Evolutionary conservation across 2,888 invertebrate species (phyloP), one percentile per base, ranked within the genome.

Genomic region (Drosophila barbarae): DNA sequence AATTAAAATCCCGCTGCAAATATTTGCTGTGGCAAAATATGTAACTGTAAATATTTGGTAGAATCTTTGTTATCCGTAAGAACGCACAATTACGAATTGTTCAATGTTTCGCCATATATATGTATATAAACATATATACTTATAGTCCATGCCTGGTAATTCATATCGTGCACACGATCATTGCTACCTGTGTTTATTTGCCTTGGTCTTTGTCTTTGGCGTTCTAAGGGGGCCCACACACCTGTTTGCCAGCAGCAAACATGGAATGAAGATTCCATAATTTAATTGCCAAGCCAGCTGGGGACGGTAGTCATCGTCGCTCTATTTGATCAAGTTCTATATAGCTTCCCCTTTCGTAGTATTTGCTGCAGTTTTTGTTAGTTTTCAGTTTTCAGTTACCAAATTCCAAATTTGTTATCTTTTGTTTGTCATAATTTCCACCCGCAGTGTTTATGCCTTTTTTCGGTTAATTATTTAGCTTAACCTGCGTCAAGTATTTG

Each of bases 41-140:
- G 68, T 68, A 80, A 72, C 66, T 54, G 69, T 46, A 81, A 84
- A 80, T 84, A 85, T 80, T 85, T 85, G 71, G 5, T 2, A 9
- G 44, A 39, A 52, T 71, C 42, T 4, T 41, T 41, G 53, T 61
- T 69, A 47, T 47, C 49, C 26, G 30, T n/a, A 38, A 71, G 65
- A 58, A 84, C 79, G 81, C 85, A 79, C 85, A 85, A 85, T 85
- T 81, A 85, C 78, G 81, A 80, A 80, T 75, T 78, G 69, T 84
- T 84, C 84, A 81, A 69, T 74, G 66, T 80, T 68, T 70, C 71
- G 53, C 53, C 67, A 70, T 53, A 42, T 41, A 46, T 23, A 28
- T 7, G 13, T 15, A 12, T 28, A n/a, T 36, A n/a, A 15, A 21
- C 1, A 13, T 13, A 5, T 10, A 8, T 46, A 18, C 9, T 12